phyloP scores from a whole-genome alignment of 2,113 vertebrate genomes.

The Prionailurus bengalensis region DNA sequence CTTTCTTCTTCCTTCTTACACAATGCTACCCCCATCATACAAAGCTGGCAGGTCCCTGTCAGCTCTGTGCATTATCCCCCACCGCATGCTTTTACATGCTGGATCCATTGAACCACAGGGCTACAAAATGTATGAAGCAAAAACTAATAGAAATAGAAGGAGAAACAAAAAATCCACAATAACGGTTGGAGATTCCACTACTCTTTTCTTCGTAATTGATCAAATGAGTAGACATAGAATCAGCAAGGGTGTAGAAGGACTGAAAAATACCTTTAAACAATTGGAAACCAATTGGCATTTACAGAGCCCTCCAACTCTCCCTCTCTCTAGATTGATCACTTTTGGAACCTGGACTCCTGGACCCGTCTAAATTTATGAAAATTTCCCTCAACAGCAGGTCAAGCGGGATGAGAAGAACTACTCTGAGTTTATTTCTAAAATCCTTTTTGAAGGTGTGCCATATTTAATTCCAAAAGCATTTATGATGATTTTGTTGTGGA shows the following conservation, averaged over 20 bases:
- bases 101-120: neutral
- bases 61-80: neutral
- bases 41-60: neutral
- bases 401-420: neutral
- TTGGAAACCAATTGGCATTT: neutral
- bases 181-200: neutral
- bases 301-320: neutral
- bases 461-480: conserved; percentile 14
- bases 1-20: neutral
- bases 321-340: neutral
- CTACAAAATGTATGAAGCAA: neutral
- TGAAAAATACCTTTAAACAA: neutral
- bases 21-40: neutral
- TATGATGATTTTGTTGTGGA: neutral
- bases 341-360: neutral
- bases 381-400: neutral
- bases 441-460: neutral
- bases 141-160: neutral
- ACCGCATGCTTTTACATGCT: neutral
- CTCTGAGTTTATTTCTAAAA: neutral
- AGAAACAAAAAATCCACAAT: neutral
- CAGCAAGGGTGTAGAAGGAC: neutral
- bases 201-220: neutral
- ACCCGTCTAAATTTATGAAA: neutral
- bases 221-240: neutral